Percentiles rank a stretch among this genome's conserved stretches.
Conservation (phyloP, 37 sponge, comb jelly and placozoan genomes). For the Diacarnus erythraeanus region DNA sequence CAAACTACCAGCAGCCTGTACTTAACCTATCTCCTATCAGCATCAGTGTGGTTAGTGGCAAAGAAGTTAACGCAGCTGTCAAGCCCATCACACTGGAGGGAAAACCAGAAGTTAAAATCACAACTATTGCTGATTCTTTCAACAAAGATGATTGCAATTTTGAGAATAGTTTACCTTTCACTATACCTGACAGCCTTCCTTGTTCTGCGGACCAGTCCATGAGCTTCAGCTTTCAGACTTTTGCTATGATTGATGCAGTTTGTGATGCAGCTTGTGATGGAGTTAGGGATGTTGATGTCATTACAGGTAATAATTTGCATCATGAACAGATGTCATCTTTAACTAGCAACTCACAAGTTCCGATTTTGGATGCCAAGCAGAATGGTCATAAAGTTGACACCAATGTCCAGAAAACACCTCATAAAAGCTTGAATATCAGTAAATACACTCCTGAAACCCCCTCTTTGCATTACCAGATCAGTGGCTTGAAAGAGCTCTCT, state of each 20-base stretch:
- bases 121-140: neutral
- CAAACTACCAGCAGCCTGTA: too few relatives aligned
- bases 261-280: slow-evolving; percentile 24
- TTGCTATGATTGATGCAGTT: slow-evolving; percentile 60
- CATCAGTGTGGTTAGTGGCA: neutral
- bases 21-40: neutral
- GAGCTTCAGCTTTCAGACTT: slow-evolving; percentile 32
- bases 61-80: too few relatives aligned
- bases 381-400: neutral
- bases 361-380: neutral
- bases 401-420: neutral
- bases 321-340: neutral
- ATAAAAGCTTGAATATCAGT: neutral
- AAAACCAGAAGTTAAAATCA: too few relatives aligned
- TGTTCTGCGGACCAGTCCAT: slow-evolving; percentile 29
- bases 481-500: slow-evolving; percentile 52
- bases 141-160: neutral
- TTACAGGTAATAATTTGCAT: neutral
- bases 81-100: too few relatives aligned
- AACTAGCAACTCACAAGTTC: too few relatives aligned
- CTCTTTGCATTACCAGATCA: neutral
- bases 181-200: slow-evolving; percentile 34
- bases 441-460: neutral
- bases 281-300: neutral
- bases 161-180: neutral